Evolutionary conservation across 92 coral and sea anemone genomes (phyloP), one percentile per base, ranked within the genome.

Genomic region (Diadumene lineata): DNA sequence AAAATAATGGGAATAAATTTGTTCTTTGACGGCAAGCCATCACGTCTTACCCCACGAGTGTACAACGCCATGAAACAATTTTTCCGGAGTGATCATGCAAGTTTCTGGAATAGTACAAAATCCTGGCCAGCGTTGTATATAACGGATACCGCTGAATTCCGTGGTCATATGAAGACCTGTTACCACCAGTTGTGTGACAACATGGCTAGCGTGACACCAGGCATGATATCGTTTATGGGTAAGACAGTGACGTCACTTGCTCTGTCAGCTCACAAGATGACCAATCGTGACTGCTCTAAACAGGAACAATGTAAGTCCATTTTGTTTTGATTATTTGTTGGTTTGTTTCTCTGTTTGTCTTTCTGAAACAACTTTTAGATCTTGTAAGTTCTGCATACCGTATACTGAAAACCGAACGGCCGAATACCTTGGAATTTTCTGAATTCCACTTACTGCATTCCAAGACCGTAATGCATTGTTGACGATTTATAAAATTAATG

Each of bases 131-230:
- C 93, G 66, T 60, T 88, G 17, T 76, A 72, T 66, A 43, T 90
- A 55, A 84, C 88, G 1, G 97, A 90, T 33, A 87, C 88, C 23
- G 92, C 92, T n/a, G 44, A 84, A 56, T 84, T 77, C 61, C 81
- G 97, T 22, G 97, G 92, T 23, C 70, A 33, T 60, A 90, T 90
- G 97, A 15, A 17, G 7, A 29, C 34, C 10, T 90, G 97, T 75
- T 90, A 90, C 34, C 93, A 89, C 63, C 13, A 75, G 55, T 10
- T 28, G 26, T 85, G 90, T 78, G 90, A 85, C 82, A 66, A 56
- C 66, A 80, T 85, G 78, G 29, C 50, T 55, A 85, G 70, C 69
- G 90, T 85, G 64, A 85, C 90, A 25, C 78, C 82, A 1, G 79
- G 75, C 32, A 80, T 69, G 82, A 44, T 85, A 23, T 56, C 64